Evolutionary conservation across 64 coral and sea anemone genomes (phyloP).

Genomic region (Montipora foliosa): DNA sequence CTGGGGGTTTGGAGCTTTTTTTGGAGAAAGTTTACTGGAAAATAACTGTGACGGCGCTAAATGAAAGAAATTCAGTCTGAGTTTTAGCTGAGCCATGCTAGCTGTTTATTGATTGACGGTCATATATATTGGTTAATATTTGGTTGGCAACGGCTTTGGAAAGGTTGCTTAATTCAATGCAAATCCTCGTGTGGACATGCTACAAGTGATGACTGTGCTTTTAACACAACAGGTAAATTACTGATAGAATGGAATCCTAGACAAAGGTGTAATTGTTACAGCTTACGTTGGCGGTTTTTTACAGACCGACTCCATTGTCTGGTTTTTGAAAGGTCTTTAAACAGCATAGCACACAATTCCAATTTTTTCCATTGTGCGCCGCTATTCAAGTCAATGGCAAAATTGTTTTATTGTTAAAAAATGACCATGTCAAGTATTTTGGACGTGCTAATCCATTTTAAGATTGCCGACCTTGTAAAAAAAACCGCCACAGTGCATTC

Average conservation of each 20-base stretch:
- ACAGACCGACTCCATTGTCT: neutral
- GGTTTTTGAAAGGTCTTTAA: neutral
- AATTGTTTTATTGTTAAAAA: neutral
- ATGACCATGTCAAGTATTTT: slow-evolving; percentile 12
- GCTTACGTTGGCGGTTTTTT: too few relatives aligned
- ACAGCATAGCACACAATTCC: neutral
- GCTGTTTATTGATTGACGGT: too few relatives aligned
- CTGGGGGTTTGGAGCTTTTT: too few relatives aligned
- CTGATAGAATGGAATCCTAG: neutral
- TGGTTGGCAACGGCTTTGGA: neutral
- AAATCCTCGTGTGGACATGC: neutral
- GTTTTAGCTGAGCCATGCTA: too few relatives aligned
- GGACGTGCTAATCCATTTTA: neutral
- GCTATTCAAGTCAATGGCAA: slow-evolving; percentile 4
- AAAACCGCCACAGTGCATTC: neutral
- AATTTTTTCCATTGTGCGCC: neutral
- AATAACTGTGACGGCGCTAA: too few relatives aligned
- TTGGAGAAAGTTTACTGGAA: too few relatives aligned
- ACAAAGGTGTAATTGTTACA: neutral
- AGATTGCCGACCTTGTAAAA: neutral
- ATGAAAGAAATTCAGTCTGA: too few relatives aligned
- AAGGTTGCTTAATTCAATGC: neutral
- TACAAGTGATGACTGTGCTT: neutral
- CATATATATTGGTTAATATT: neutral
- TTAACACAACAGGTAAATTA: neutral